Conservation (phyloP, 2,888 invertebrate genomes). For the Volucella zonaria region DNA sequence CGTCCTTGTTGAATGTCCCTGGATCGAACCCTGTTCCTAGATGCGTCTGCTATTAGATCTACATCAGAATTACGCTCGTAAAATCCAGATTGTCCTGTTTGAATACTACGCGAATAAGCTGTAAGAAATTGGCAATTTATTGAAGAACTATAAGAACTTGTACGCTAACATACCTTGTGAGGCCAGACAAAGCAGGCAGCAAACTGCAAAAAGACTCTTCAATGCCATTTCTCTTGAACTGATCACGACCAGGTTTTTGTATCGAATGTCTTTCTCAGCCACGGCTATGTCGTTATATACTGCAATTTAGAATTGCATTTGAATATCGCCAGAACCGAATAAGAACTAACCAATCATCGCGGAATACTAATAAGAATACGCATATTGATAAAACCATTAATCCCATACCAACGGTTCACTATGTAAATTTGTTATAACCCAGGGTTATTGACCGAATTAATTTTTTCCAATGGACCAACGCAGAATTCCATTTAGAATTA, state of each 20-base stretch:
- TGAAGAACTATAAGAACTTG: background rate
- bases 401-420: conserved; percentile 41
- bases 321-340: conserved; percentile 28
- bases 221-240: conserved; percentile 43
- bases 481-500: too few species aligned
- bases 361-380: conserved; percentile 46
- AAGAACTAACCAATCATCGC: conserved; percentile 7
- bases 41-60: conserved; percentile 41
- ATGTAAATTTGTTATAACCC: conserved; percentile 46
- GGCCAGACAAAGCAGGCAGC: conserved; percentile 36
- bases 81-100: conserved; percentile 4
- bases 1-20: conserved; percentile 71
- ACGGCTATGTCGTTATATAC: conserved; percentile 46
- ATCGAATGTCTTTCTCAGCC: conserved; percentile 30
- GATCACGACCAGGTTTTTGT: conserved; percentile 9
- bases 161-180: conserved; percentile 34
- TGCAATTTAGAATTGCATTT: conserved; percentile 46
- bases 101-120: conserved; percentile 43
- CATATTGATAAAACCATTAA: conserved; percentile 54
- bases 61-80: conserved; percentile 43
- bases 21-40: conserved; percentile 21
- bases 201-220: conserved; percentile 21
- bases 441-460: conserved; percentile 65
- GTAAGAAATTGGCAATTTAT: background rate
- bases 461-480: background rate